Base-by-base conservation (phyloP, 1,140 invertebrate genomes). In the Temnothorax longispinosus region DNA sequence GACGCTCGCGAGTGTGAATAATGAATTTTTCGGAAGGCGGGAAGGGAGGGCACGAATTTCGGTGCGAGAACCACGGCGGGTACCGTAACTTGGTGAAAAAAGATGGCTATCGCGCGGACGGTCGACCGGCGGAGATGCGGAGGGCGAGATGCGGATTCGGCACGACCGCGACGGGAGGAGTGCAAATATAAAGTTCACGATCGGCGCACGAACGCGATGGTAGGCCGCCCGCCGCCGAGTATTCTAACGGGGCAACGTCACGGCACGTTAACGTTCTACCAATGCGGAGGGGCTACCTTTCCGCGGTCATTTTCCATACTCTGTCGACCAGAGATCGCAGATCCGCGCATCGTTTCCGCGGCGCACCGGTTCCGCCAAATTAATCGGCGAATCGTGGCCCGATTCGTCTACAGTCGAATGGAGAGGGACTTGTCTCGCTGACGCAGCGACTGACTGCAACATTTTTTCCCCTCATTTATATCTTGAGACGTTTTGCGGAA, bases 221-320 rank as follows among this genome's bases (percentile, higher is more conserved):
- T 65, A 77, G 47, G 21, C 60, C 54, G 27, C 77, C 60, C 54
- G 27, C 77, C 77, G 52, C 65, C 47, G 78, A 84, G 64, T 85
- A 81, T 52, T 75, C 74, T 92, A 92, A 92, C 91, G 91, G 91
- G 80, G 74, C 85, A 88, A 85, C 91, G 91, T 92, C 88, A 92
- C 88, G 91, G 60, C 84, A 81, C 76, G 88, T 91, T 91, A 91
- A 87, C 90, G 78, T 91, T 85, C 86, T 81, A 77, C 81, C 86
- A 64, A 81, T 87, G 89, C 86, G 41, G 67, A 35, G 72, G 38
- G 21, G 35, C 71, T 81, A 52, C 52, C 60, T 64, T 89, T 87
- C 88, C 89, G 86, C 88, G 60, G 81, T 86, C 85, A 44, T 86
- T 62, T 80, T 84, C 85, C 85, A 65, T 67, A 65, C 56, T 80